Evolutionary conservation across 2,113 vertebrate species (phyloP), one percentile per base, ranked within the genome.

Genomic region (Lanius ludovicianus): DNA sequence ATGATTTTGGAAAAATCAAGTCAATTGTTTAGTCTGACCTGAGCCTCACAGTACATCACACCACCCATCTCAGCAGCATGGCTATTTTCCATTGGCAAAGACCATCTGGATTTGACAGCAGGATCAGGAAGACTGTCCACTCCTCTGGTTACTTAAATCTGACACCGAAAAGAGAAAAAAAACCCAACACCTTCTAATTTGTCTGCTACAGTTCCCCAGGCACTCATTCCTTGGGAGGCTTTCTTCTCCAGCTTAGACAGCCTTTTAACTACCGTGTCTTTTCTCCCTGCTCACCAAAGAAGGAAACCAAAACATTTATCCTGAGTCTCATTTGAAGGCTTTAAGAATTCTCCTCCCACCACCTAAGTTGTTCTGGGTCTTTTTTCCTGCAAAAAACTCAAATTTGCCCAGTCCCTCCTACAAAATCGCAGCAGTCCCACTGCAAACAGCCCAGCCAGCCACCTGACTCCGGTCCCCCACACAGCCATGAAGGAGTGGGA

Each of bases 1-100:
- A 52, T 44, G 41, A 68, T 79, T 80, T 30, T 42, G 90, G 68
- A 84, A 94, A 96, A 88, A 70, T 47, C 55, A 84, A 84, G 80
- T 33, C 31, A 74, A 70, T 59, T 86, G 60, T 89, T 93, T 67
- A 76, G 71, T 81, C 59, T 89, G 79, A 86, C 56, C 33, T 7
- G 8, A 86, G 23, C 14, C 33, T 27, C 5, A 1, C 33, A 70
- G 67, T 6, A 10, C 42, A 80, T 63, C 64, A 28, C 31, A 70
- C 41, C 56, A 68, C 49, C 7, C 56, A 47, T 24, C 6, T 17
- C 17, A 49, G 22, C 1, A 50, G 44, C 35, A 73, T 0, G 31
- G 31, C 4, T 64, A 28, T 44, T 79, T 83, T 82, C 63, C 55
- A 74, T 24, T n/a, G 65, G 37, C 42, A 49, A 0, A 69, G 50